These are phyloP conservation scores for Lethocerus indicus DNA, from an alignment of 1,140 invertebrate species.

Conservation along the genomic window DNA sequence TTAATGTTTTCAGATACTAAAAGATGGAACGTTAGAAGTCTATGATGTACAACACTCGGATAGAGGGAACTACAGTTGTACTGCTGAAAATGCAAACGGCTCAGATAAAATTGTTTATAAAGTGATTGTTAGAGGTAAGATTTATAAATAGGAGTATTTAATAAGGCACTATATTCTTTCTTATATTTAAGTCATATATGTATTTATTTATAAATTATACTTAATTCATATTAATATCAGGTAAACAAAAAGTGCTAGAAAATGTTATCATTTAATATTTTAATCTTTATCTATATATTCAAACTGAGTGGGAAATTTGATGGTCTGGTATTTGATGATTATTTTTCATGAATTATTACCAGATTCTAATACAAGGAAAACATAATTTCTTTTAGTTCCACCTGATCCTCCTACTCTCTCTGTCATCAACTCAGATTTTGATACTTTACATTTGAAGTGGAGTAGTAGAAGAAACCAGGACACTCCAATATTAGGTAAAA, in stretches of 20 bases:
- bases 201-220: too few species aligned
- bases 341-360: too few species aligned
- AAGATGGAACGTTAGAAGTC: slow-evolving; percentile 25
- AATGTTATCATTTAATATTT: too few species aligned
- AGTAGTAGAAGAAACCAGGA: slow-evolving; percentile 48
- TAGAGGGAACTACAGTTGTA: slow-evolving; percentile 82
- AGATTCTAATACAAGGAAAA: too few species aligned
- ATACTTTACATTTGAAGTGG: slow-evolving; percentile 48
- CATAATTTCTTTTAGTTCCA: slow-evolving; percentile 39
- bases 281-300: too few species aligned
- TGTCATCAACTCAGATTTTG: slow-evolving; percentile 50
- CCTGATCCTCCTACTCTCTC: slow-evolving; percentile 44
- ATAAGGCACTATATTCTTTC: too few species aligned
- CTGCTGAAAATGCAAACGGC: slow-evolving; percentile 66
- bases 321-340: too few species aligned
- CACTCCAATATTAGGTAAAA: slow-evolving; percentile 45
- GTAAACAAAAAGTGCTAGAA: too few species aligned
- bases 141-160: too few species aligned
- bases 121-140: slow-evolving; percentile 42
- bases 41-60: slow-evolving; percentile 56
- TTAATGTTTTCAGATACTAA: slow-evolving; percentile 18
- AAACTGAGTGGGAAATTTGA: too few species aligned
- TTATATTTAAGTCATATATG: too few species aligned
- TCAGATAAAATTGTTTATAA: slow-evolving; percentile 67
- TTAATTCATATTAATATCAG: too few species aligned